phyloP scores from a whole-genome alignment of 2,113 vertebrate genomes.

The Vulpes vulpes region DNA sequence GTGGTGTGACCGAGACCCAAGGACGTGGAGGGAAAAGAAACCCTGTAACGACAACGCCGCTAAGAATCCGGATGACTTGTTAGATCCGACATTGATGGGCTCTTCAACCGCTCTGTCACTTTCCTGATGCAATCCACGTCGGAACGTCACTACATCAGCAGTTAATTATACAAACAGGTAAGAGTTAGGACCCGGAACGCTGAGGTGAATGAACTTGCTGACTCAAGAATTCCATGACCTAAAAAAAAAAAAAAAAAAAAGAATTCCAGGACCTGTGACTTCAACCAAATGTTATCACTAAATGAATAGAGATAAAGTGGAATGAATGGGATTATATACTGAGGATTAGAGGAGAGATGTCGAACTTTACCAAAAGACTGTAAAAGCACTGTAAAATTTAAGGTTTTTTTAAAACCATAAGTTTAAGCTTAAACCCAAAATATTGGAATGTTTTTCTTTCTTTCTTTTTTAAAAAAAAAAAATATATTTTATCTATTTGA shows the following conservation, averaged over 20 bases:
- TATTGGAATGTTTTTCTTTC: slow-evolving; percentile 18
- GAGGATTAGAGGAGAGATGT: background rate
- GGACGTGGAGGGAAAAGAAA: background rate
- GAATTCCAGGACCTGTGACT: background rate
- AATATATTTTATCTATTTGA: no score
- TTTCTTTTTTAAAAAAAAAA: no score
- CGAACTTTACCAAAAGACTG: background rate
- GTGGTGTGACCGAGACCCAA: accelerated
- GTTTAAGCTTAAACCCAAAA: background rate
- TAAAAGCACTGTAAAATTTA: background rate
- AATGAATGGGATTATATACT: background rate
- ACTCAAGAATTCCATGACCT: background rate
- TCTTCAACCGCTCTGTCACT: background rate
- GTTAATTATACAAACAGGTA: background rate
- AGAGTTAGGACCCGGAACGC: background rate
- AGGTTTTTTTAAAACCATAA: slow-evolving; percentile 32
- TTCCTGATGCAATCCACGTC: background rate
- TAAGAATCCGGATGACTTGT: background rate
- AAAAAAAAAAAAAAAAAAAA: background rate
- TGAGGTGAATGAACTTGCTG: background rate
- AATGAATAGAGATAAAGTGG: background rate
- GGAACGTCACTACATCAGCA: background rate
- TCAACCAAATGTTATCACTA: background rate
- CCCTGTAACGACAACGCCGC: background rate
- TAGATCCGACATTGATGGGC: background rate